phyloP scores from a whole-genome alignment of 1,140 invertebrate species.

The Philopotamus ludificatus region DNA sequence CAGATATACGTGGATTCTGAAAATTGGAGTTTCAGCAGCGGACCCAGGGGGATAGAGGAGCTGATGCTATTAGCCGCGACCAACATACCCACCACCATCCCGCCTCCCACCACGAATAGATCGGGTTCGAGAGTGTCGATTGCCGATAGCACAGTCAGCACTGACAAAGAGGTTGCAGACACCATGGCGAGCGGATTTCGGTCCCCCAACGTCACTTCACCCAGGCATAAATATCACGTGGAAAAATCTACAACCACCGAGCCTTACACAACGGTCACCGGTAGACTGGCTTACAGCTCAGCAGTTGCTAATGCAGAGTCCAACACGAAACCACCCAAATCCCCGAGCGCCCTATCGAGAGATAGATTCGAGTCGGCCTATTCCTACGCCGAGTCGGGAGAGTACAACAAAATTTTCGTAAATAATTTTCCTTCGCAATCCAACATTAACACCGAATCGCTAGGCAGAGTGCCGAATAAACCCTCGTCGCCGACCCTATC shows the following conservation, averaged over 20 bases:
- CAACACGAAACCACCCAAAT: constrained; percentile 54
- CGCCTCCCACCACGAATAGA: constrained; percentile 44
- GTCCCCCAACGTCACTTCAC: constrained; percentile 54
- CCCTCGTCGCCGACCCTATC: constrained; percentile 63
- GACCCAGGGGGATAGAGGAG: constrained; percentile 59
- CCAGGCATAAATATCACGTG: constrained; percentile 55
- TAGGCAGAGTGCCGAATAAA: constrained; percentile 49
- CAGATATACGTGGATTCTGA: constrained; percentile 68
- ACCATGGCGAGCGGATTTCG: constrained; percentile 50
- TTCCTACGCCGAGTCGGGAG: constrained; percentile 45
- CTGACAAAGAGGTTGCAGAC: constrained; percentile 58
- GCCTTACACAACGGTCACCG: constrained; percentile 60
- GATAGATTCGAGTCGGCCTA: constrained; percentile 54
- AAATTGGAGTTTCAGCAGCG: constrained; percentile 71
- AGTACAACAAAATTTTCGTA: constrained; percentile 36
- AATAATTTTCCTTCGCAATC: constrained; percentile 22
- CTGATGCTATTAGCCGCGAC: constrained; percentile 52
- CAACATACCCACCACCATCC: constrained; percentile 43
- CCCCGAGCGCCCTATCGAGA: constrained; percentile 52
- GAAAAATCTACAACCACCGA: constrained; percentile 56
- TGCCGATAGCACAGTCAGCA: constrained; percentile 51
- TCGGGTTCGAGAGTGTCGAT: constrained; percentile 61
- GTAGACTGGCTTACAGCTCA: constrained; percentile 60
- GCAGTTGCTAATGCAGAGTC: constrained; percentile 61
- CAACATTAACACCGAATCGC: constrained; percentile 27